phyloP scores from a whole-genome alignment of 2,797 vertebrate species.

The Dendrocincla tyrannina region DNA sequence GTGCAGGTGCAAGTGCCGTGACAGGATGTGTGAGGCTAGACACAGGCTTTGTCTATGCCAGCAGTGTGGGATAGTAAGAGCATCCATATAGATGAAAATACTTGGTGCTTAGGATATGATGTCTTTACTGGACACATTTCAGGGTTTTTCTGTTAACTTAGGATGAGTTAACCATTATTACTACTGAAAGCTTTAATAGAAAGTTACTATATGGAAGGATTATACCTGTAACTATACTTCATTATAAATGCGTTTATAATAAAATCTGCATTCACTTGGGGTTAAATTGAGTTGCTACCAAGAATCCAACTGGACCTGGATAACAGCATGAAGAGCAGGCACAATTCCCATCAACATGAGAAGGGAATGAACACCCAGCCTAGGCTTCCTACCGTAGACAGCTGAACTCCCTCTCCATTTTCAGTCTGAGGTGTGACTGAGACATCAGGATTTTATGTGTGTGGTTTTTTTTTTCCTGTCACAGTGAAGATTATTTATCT shows the following conservation, averaged over 20 bases:
- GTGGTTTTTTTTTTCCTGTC: background rate
- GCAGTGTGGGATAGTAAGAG: background rate
- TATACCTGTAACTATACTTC: background rate
- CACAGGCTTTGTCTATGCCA: background rate
- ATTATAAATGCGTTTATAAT: background rate
- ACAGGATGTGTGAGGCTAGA: background rate
- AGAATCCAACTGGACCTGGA: background rate
- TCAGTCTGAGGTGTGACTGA: background rate
- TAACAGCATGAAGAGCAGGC: background rate
- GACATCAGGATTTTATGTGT: background rate
- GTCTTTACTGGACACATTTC: background rate
- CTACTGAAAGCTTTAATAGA: background rate
- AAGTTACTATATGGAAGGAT: background rate
- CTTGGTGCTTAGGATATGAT: background rate
- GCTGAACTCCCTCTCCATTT: background rate
- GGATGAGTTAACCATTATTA: background rate
- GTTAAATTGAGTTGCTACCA: background rate
- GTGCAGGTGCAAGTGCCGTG: background rate
- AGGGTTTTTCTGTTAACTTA: background rate
- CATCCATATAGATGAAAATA: background rate
- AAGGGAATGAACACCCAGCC: background rate
- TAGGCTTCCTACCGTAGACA: background rate
- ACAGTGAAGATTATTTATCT: background rate
- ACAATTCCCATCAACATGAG: background rate
- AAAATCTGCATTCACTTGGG: background rate